These are phyloP conservation scores for Pampus argenteus DNA, from an alignment of 2,797 vertebrate genomes.

Conservation along the genomic window DNA sequence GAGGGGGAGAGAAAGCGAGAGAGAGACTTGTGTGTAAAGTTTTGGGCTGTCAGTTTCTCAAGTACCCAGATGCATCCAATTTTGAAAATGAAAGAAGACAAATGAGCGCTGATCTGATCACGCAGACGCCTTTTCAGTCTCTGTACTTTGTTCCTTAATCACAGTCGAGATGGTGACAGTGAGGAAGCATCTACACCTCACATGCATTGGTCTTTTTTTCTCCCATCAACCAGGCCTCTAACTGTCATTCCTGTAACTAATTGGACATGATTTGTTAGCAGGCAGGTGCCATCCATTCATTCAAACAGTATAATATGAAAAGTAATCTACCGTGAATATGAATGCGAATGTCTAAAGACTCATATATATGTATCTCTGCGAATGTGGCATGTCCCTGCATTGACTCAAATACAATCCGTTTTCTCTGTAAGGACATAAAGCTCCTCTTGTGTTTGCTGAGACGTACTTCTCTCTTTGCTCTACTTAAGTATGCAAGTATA, in stretches of 20 bases:
- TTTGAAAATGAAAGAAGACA: conserved; percentile 28
- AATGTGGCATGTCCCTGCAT: neutral
- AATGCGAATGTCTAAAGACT: neutral
- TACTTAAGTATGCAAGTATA: neutral
- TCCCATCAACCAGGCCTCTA: too few species aligned
- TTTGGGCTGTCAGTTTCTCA: conserved; percentile 1
- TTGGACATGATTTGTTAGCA: too few species aligned
- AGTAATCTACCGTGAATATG: neutral
- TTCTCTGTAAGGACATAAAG: neutral
- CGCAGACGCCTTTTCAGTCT: neutral
- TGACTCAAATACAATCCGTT: neutral
- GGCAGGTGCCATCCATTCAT: too few species aligned
- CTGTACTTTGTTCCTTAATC: conserved; percentile 20
- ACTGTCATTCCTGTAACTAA: too few species aligned
- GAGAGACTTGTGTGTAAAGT: neutral
- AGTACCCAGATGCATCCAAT: conserved; percentile 8
- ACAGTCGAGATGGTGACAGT: conserved; percentile 9
- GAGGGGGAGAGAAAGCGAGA: too few species aligned
- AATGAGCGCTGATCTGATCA: conserved; percentile 11
- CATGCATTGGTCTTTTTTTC: neutral
- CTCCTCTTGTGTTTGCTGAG: conserved; percentile 15
- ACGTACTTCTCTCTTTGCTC: conserved; percentile 20
- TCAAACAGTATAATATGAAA: too few species aligned
- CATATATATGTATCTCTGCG: too few species aligned
- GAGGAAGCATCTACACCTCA: conserved; percentile 7